Evolutionary conservation across 2,113 vertebrate genomes (phyloP).

Genomic region (Forbesichthys agassizii): DNA sequence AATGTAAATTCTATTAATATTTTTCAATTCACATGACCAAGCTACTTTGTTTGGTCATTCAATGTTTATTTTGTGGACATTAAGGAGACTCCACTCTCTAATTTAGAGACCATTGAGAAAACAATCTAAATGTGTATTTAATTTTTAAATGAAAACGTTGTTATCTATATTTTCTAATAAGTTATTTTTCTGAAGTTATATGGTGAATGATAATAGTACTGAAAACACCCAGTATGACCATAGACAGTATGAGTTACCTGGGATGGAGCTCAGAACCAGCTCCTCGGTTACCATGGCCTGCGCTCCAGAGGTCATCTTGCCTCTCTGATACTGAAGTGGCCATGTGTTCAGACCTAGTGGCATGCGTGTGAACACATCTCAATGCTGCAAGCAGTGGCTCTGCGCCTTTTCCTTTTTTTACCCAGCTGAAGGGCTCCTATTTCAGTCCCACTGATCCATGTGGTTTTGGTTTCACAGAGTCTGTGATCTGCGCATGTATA

Average conservation of each 20-base stretch:
- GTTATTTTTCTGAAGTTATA: no score
- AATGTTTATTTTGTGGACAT: no score
- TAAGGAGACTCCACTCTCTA: no score
- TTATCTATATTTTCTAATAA: no score
- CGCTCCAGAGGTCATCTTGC: conserved; percentile 27
- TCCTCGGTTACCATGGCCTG: conserved; percentile 37
- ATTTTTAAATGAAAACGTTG: no score
- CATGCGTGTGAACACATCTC: conserved; percentile 1
- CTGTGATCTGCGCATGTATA: not conserved
- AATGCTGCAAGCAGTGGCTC: not conserved
- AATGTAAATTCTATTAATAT: no score
- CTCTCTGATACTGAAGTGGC: conserved; percentile 28
- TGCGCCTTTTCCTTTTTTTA: conserved; percentile 31
- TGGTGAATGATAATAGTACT: no score
- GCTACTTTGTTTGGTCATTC: no score
- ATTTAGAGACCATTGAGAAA: no score
- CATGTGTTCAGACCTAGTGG: conserved; percentile 45
- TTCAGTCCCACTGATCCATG: conserved; percentile 31
- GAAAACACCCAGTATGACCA: conserved; percentile 19
- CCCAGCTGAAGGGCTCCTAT: conserved; percentile 27
- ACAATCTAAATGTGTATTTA: no score
- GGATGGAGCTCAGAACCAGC: not conserved
- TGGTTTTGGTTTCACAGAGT: conserved; percentile 23
- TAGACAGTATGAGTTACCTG: conserved; percentile 41
- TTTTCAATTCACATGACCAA: no score